These are phyloP conservation scores for Chymomyza fuscimana DNA, from an alignment of 2,888 invertebrate genomes.

Conservation along the genomic window DNA sequence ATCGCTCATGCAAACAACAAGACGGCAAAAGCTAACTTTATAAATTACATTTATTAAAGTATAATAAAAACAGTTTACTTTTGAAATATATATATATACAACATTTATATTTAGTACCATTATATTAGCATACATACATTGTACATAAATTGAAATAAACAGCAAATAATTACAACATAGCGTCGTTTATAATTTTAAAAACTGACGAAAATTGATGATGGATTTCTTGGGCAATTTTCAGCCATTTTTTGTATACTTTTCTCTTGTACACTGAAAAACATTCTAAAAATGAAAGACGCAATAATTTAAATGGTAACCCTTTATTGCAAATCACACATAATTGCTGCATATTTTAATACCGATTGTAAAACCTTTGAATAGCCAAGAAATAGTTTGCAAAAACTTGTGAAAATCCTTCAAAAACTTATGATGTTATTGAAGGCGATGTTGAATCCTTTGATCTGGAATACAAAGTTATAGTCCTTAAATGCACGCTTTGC, in stretches of 20 bases:
- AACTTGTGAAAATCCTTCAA: too few relatives aligned
- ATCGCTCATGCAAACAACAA: conserved; percentile 45
- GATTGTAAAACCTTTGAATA: too few relatives aligned
- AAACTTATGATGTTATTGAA: background rate
- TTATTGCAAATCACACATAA: too few relatives aligned
- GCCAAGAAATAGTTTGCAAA: too few relatives aligned
- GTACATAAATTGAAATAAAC: conserved; percentile 68
- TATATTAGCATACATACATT: conserved; percentile 75
- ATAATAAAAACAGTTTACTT: conserved; percentile 58
- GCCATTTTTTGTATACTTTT: too few relatives aligned
- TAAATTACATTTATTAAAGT: conserved; percentile 14
- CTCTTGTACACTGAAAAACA: too few relatives aligned
- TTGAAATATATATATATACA: conserved; percentile 64
- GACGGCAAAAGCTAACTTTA: conserved; percentile 33
- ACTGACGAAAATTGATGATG: too few relatives aligned
- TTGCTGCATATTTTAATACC: too few relatives aligned
- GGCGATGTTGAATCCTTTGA: conserved; percentile 47
- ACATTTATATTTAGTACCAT: conserved; percentile 75
- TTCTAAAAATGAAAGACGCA: too few relatives aligned
- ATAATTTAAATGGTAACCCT: too few relatives aligned
- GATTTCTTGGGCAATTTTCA: too few relatives aligned
- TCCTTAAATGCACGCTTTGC: conserved; percentile 24
- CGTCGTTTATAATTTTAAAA: too few relatives aligned
- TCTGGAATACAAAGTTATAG: conserved; percentile 39
- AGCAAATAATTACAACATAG: conserved; percentile 43